Evolutionary conservation across 35 echinoderm and acorn worm genomes (phyloP).

Genomic region (Hemicentrotus pulcherrimus): DNA sequence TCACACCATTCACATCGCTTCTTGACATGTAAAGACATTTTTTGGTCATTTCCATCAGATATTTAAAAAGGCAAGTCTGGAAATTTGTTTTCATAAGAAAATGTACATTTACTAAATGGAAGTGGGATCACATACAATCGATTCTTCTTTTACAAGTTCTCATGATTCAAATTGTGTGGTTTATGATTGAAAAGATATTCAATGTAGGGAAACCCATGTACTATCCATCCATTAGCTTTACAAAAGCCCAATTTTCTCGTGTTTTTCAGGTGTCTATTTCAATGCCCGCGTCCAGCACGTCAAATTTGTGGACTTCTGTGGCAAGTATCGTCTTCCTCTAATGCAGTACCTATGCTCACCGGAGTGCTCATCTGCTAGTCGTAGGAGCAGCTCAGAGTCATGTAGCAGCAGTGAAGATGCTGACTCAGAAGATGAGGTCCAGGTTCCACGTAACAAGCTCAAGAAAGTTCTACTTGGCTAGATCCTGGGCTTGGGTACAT

Average conservation of each 20-base stretch:
- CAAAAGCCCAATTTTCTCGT: not conserved
- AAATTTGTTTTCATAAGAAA: no score
- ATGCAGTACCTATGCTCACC: slow-evolving; percentile 97
- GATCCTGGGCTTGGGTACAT: not conserved
- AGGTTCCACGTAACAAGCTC: slow-evolving; percentile 61
- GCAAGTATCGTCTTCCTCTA: slow-evolving; percentile 92
- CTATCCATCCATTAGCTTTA: not conserved
- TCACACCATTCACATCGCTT: no score
- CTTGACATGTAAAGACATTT: no score
- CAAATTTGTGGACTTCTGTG: slow-evolving; percentile 98
- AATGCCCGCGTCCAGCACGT: slow-evolving; percentile 86
- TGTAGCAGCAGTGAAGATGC: slow-evolving; percentile 59
- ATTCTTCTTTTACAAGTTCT: not conserved
- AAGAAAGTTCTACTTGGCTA: slow-evolving; percentile 94
- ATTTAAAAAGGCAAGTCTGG: no score
- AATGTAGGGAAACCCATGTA: not conserved
- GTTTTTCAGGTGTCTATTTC: slow-evolving; percentile 86
- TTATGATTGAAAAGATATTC: not conserved
- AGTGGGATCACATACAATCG: not conserved
- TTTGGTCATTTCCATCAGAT: no score
- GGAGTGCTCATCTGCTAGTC: slow-evolving; percentile 57
- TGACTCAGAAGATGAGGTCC: slow-evolving; percentile 81
- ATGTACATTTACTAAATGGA: no score
- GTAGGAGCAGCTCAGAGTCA: slow-evolving; percentile 42
- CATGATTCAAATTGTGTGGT: not conserved